Evolutionary conservation across 2,797 vertebrate genomes (phyloP).

Genomic region (Gobio occitaniae): DNA sequence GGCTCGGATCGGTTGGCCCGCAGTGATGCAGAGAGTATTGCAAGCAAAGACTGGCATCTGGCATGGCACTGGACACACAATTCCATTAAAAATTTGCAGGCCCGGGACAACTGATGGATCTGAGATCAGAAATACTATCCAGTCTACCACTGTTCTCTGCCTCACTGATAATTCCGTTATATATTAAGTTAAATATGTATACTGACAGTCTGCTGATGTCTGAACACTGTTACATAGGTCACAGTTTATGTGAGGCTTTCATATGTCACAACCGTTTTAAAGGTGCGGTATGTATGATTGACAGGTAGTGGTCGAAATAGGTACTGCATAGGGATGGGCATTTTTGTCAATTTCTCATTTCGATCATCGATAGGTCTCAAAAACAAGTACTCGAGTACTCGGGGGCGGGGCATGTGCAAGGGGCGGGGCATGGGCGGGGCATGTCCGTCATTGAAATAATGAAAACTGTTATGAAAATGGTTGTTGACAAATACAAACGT

Average conservation of each 20-base stretch:
- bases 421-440: too few relatives aligned
- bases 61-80: slow-evolving; percentile 4
- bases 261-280: not conserved
- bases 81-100: not conserved
- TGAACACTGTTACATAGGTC: too few relatives aligned
- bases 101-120: not conserved
- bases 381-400: too few relatives aligned
- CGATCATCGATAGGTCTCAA: too few relatives aligned
- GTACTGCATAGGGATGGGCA: too few relatives aligned
- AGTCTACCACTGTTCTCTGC: not conserved
- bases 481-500: too few relatives aligned
- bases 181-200: not conserved
- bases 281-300: too few relatives aligned
- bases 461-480: too few relatives aligned
- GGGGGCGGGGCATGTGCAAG: too few relatives aligned
- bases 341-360: too few relatives aligned
- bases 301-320: too few relatives aligned
- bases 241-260: not conserved
- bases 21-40: slow-evolving; percentile 16
- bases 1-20: not conserved
- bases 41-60: not conserved
- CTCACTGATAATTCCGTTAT: not conserved
- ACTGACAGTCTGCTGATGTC: not conserved
- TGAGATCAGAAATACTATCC: not conserved
- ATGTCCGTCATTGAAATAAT: too few relatives aligned